Evolutionary conservation across 2,888 invertebrate species (phyloP), one percentile per base, ranked within the genome.

Genomic region (Slavum lentiscoides): DNA sequence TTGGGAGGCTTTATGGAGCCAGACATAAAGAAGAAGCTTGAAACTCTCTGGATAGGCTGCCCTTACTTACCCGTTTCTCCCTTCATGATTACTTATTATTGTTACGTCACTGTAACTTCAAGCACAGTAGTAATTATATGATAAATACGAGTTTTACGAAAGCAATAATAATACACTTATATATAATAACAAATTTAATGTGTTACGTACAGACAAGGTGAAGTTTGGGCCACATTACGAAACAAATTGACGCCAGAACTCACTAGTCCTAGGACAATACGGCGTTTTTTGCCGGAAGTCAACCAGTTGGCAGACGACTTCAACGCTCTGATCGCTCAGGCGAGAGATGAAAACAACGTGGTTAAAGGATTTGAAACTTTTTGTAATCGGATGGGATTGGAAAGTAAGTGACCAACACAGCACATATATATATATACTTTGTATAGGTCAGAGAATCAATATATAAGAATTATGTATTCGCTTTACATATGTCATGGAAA

Each of bases 251-350:
- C 94, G 0, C 89, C 92, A 4, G 92, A 92, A 85, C 88, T 94
- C 83, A 93, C 91, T 58, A 94, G 93, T 84, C 91, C 92, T 0
- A 90, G 90, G 84, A 93, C 93, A 0, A 91, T 94, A 86, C 89
- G 91, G 84, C 89, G 90, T 61, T 94, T 94, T 86, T 87, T 93
- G 82, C 93, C 94, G 0, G 91, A 92, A 84, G 87, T 94, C 82
- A 92, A 93, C 85, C 88, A 88, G 83, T 92, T 94, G 80, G 91
- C 92, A 68, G 93, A 94, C 84, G 94, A 94, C 86, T 94, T 94
- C 86, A 89, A 93, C 72, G 88, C 89, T 39, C 87, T 94, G 30
- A 87, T 95, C 82, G 88, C 89, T 82, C 87, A 88, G 59, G 88
- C 89, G 83, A 88, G 92, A 30, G 84, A 86, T 72, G 85, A 87